Conservation (phyloP, 1,140 invertebrate species). For the Globodera rostochiensis region DNA sequence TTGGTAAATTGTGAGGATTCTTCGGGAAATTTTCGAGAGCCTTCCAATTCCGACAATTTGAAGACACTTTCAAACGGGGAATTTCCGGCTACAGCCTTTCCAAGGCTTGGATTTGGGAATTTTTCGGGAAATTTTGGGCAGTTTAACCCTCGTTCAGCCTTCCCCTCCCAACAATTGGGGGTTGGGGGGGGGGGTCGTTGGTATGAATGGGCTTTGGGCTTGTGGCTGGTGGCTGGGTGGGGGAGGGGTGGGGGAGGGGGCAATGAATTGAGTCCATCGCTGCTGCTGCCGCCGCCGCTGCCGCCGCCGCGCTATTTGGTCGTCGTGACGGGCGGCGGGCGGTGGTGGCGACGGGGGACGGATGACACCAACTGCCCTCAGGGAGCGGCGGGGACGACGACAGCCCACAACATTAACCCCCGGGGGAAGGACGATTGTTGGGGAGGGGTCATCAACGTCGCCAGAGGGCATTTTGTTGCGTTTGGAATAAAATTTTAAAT, state of each 20-base stretch:
- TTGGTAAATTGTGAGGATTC: too few species aligned
- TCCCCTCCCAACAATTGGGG: neutral
- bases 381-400: neutral
- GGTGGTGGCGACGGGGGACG: constrained; percentile 11
- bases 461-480: neutral
- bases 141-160: neutral
- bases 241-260: too few species aligned
- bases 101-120: too few species aligned
- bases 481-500: neutral
- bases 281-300: neutral
- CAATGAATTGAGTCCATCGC: constrained; percentile 1
- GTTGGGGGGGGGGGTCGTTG: neutral
- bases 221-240: too few species aligned
- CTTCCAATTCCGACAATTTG: too few species aligned
- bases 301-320: neutral
- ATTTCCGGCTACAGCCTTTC: too few species aligned
- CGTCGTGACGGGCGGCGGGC: constrained; percentile 18
- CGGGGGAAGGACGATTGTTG: neutral
- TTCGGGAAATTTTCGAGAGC: too few species aligned
- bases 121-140: neutral
- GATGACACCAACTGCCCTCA: neutral
- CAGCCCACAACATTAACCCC: neutral
- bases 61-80: too few species aligned
- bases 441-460: neutral
- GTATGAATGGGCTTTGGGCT: neutral